These are phyloP conservation scores for Lepidiolamprologus cunningtoni DNA, from an alignment of 2,113 vertebrate genomes.

Conservation along the genomic window DNA sequence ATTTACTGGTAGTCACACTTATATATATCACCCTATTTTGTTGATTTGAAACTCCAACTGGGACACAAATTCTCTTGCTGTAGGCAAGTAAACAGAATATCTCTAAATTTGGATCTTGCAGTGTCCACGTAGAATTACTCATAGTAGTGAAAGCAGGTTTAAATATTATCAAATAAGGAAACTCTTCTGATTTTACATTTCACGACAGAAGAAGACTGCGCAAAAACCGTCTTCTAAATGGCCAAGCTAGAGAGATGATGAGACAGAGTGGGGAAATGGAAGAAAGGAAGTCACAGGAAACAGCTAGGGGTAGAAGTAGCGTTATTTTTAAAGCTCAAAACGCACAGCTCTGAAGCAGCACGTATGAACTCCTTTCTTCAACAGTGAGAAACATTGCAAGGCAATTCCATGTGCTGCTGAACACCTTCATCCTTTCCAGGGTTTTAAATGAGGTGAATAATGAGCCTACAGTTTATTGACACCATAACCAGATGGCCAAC, in stretches of 20 bases:
- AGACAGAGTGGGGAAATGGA: not conserved
- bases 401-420: not conserved
- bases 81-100: not conserved
- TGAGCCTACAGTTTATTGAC: not conserved
- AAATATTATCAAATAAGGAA: not conserved
- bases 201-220: not conserved
- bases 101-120: not conserved
- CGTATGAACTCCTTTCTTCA: not conserved
- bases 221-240: not conserved
- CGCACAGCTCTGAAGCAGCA: not conserved
- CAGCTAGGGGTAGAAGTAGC: not conserved
- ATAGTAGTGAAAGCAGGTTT: not conserved
- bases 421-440: not conserved
- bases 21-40: not conserved
- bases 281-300: not conserved
- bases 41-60: not conserved
- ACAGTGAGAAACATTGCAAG: not conserved
- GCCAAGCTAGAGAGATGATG: not conserved
- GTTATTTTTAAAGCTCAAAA: not conserved
- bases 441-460: not conserved
- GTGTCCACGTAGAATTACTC: not conserved
- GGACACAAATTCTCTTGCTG: not conserved
- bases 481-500: not conserved
- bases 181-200: not conserved
- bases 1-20: not conserved